phyloP scores from a whole-genome alignment of 2,888 invertebrate species.

The Thymelicus acteon region DNA sequence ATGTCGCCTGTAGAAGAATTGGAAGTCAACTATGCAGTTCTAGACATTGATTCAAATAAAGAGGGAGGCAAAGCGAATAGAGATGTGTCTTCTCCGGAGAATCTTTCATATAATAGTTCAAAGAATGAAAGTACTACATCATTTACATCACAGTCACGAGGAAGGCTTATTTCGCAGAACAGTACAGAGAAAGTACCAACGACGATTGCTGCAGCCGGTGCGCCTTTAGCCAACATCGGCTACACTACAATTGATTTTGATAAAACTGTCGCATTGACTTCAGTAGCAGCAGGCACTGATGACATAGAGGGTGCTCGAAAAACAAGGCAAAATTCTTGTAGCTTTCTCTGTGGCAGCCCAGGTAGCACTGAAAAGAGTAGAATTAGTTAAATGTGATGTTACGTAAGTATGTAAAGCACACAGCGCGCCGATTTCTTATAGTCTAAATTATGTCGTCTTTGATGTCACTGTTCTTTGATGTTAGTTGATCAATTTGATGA shows the following conservation, averaged over 20 bases:
- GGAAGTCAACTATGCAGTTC: conserved; percentile 90
- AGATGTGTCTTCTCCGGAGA: conserved; percentile 65
- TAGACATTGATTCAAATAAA: conserved; percentile 89
- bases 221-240: conserved; percentile 86
- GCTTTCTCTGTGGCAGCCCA: conserved; percentile 80
- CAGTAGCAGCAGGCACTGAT: conserved; percentile 89
- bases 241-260: conserved; percentile 98
- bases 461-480: too few species aligned
- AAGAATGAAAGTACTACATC: conserved; percentile 67
- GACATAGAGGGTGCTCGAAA: conserved; percentile 90
- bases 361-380: conserved; percentile 46
- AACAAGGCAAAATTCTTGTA: conserved; percentile 92
- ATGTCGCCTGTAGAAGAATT: conserved; percentile 73
- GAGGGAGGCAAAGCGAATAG: conserved; percentile 55
- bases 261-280: conserved; percentile 95
- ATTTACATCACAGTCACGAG: conserved; percentile 60
- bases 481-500: too few species aligned
- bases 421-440: too few species aligned
- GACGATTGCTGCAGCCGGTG: conserved; percentile 68
- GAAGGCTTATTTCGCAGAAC: conserved; percentile 65
- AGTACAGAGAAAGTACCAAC: conserved; percentile 62
- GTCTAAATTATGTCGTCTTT: too few species aligned
- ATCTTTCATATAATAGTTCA: conserved; percentile 62
- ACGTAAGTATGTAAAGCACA: neutral
- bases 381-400: conserved; percentile 23